Evolutionary conservation across 2,113 vertebrate genomes (phyloP).

Genomic region (Asarcornis scutulata): DNA sequence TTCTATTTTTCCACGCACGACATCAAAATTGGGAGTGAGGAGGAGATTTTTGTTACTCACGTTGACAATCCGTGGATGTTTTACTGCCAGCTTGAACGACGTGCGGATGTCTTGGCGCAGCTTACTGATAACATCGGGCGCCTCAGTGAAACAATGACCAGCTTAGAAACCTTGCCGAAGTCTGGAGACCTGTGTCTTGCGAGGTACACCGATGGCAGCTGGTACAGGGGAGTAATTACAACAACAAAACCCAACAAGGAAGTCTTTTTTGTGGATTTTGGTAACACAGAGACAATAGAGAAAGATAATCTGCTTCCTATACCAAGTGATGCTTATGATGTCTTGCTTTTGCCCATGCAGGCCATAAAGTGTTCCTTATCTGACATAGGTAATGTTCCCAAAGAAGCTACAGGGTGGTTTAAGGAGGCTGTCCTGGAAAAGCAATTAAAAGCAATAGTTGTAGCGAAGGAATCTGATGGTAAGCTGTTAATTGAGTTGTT

Average conservation of each 20-base stretch:
- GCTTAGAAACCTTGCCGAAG: constrained; percentile 42
- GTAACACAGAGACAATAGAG: constrained; percentile 81
- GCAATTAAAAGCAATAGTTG: constrained; percentile 81
- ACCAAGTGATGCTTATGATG: constrained; percentile 82
- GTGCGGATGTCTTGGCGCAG: constrained; percentile 74
- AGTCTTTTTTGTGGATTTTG: constrained; percentile 95
- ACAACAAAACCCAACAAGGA: constrained; percentile 69
- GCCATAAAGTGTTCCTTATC: constrained; percentile 87
- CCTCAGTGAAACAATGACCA: constrained; percentile 72
- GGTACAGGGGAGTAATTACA: constrained; percentile 87
- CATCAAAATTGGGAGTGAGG: constrained; percentile 89
- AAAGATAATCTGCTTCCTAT: constrained; percentile 82
- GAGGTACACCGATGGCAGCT: constrained; percentile 85
- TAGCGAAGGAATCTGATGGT: constrained; percentile 87
- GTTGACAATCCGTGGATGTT: constrained; percentile 82
- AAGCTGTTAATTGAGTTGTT: constrained; percentile 89
- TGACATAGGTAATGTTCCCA: constrained; percentile 77
- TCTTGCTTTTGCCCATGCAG: constrained; percentile 90
- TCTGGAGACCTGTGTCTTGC: constrained; percentile 87
- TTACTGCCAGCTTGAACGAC: constrained; percentile 89
- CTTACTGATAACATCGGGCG: constrained; percentile 73
- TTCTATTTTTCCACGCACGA: constrained; percentile 89
- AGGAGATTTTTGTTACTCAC: constrained; percentile 81
- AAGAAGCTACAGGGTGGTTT: constrained; percentile 85
- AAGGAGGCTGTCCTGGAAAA: constrained; percentile 75